Percentiles rank a stretch among this genome's conserved stretches.
phyloP scores from a whole-genome alignment of 2,888 invertebrate species.

The Synanthedon vespiformis region DNA sequence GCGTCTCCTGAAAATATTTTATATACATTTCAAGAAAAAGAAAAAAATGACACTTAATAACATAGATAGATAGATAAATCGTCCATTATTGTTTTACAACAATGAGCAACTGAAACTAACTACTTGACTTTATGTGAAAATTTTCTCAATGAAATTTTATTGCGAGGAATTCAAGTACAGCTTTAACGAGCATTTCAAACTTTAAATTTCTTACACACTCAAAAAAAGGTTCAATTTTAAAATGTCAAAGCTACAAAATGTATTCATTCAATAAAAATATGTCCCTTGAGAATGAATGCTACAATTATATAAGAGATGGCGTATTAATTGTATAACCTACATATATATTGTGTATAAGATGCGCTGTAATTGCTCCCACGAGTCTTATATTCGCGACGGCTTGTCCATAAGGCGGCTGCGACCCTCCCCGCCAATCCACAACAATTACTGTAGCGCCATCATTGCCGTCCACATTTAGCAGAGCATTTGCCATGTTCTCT shows the following conservation, averaged over 20 bases:
- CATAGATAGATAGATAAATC: too few relatives aligned
- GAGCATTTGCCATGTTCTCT: slow-evolving; percentile 76
- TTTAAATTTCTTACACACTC: neutral
- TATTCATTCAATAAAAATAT: neutral
- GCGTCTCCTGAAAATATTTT: slow-evolving; percentile 49
- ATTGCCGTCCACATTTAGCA: slow-evolving; percentile 73
- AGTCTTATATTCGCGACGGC: slow-evolving; percentile 92
- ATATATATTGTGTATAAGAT: slow-evolving; percentile 71
- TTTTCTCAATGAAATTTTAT: too few relatives aligned
- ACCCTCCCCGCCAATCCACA: slow-evolving; percentile 89
- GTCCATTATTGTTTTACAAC: too few relatives aligned
- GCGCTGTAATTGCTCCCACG: slow-evolving; percentile 86
- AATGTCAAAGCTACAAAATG: neutral
- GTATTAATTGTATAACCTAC: slow-evolving; percentile 32
- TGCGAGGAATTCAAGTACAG: too few relatives aligned
- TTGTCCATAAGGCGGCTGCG: slow-evolving; percentile 89
- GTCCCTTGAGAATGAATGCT: neutral
- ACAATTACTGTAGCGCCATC: slow-evolving; percentile 81
- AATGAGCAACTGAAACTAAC: too few relatives aligned
- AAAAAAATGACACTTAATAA: too few relatives aligned
- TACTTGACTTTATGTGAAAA: too few relatives aligned
- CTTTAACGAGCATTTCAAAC: too few relatives aligned
- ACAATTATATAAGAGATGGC: neutral
- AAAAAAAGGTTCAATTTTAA: neutral
- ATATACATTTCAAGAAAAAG: too few relatives aligned